Percentiles rank a stretch among this genome's conserved stretches.
These are phyloP conservation scores for Callaeas wilsoni DNA, from an alignment of 2,113 vertebrate genomes.

Conservation along the genomic window DNA sequence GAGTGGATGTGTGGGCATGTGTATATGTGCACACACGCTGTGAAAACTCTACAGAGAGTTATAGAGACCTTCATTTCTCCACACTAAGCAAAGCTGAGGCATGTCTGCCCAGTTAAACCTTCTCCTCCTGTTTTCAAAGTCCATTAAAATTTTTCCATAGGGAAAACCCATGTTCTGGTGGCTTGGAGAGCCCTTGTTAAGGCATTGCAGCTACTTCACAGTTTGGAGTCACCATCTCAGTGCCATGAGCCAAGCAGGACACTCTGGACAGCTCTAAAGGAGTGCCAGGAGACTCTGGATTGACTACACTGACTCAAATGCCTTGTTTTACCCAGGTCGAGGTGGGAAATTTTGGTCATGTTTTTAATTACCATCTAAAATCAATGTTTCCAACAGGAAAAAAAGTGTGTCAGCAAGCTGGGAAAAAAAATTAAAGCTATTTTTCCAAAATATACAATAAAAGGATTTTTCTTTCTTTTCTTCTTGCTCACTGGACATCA, in stretches of 20 bases:
- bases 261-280: neutral
- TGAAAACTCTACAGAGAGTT: neutral
- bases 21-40: neutral
- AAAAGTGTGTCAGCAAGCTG: neutral
- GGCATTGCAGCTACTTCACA: neutral
- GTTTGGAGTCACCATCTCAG: accelerated
- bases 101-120: neutral
- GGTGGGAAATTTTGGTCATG: neutral
- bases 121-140: neutral
- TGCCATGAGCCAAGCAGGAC: neutral
- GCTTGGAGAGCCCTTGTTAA: neutral
- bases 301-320: neutral
- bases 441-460: neutral
- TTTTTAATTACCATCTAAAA: neutral
- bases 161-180: neutral
- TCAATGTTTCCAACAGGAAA: neutral
- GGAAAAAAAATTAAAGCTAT: neutral
- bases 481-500: neutral
- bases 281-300: neutral
- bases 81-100: neutral
- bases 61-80: neutral
- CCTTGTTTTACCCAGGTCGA: neutral
- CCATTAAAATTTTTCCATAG: neutral
- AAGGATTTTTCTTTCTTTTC: neutral
- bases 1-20: neutral